phyloP scores from a whole-genome alignment of 2,888 invertebrate genomes.

The Agriopis aurantiaria region DNA sequence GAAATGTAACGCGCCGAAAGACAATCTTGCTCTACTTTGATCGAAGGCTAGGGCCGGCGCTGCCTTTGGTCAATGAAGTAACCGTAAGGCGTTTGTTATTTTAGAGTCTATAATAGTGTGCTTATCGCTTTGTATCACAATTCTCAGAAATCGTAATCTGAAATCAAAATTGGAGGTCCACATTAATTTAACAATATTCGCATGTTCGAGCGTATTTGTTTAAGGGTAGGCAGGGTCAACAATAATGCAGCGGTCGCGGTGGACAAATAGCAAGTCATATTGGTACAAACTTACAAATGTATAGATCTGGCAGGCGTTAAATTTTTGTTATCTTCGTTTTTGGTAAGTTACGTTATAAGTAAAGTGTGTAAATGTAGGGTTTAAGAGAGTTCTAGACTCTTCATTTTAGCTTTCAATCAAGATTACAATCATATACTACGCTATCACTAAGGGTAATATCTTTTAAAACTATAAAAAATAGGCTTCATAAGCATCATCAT shows the following conservation, averaged over 20 bases:
- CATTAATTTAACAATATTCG: slow-evolving; percentile 68
- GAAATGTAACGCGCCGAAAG: too few relatives aligned
- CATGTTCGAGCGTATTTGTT: slow-evolving; percentile 72
- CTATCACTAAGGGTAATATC: neutral
- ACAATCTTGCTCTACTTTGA: too few relatives aligned
- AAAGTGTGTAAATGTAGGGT: too few relatives aligned
- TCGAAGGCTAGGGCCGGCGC: too few relatives aligned
- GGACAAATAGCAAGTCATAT: slow-evolving; percentile 83
- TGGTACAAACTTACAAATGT: slow-evolving; percentile 52
- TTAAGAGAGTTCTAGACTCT: too few relatives aligned
- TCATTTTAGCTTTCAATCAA: too few relatives aligned
- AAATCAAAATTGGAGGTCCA: slow-evolving; percentile 39
- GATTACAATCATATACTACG: neutral
- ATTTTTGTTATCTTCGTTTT: neutral
- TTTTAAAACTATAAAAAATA: neutral
- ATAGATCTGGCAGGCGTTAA: slow-evolving; percentile 54
- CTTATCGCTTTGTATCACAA: neutral
- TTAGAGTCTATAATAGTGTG: neutral
- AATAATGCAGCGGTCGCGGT: slow-evolving; percentile 61
- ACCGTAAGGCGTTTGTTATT: slow-evolving; percentile 4
- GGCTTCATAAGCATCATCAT: too few relatives aligned
- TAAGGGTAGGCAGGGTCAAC: slow-evolving; percentile 68
- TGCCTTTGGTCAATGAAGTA: neutral
- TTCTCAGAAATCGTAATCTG: slow-evolving; percentile 46
- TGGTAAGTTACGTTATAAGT: too few relatives aligned